phyloP scores from a whole-genome alignment of 2,888 invertebrate genomes.

The Biston stratarius region DNA sequence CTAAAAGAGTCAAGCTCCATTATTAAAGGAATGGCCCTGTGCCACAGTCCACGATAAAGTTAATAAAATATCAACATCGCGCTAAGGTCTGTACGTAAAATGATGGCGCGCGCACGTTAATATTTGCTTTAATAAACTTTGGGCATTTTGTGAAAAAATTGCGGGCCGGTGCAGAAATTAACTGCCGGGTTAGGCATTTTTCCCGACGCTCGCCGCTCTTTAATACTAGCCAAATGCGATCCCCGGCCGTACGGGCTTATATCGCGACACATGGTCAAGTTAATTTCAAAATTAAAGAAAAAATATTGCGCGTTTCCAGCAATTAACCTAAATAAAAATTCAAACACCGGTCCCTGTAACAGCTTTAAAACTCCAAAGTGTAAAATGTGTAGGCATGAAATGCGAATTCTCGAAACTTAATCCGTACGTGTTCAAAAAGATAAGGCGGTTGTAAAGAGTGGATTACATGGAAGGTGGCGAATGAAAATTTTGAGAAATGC shows the following conservation, averaged over 20 bases:
- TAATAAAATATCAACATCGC: constrained; percentile 82
- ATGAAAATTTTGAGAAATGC: constrained; percentile 66
- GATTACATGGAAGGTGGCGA: constrained; percentile 62
- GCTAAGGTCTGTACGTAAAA: constrained; percentile 71
- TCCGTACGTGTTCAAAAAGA: constrained; percentile 55
- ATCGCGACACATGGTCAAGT: constrained; percentile 69
- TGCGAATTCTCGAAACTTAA: constrained; percentile 58
- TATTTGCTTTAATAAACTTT: constrained; percentile 78
- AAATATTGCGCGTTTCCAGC: constrained; percentile 58
- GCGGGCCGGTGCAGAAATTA: constrained; percentile 69
- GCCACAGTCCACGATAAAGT: constrained; percentile 70
- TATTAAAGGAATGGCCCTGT: constrained; percentile 68
- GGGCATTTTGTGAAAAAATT: constrained; percentile 73
- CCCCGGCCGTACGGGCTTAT: constrained; percentile 62
- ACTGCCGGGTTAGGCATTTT: constrained; percentile 74
- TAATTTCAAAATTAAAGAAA: constrained; percentile 74
- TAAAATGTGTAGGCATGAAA: constrained; percentile 36
- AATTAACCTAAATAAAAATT: constrained; percentile 65
- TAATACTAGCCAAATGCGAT: constrained; percentile 71
- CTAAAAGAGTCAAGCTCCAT: constrained; percentile 76
- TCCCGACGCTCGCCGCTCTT: constrained; percentile 57
- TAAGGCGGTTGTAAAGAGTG: constrained; percentile 59
- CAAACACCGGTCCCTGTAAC: constrained; percentile 50
- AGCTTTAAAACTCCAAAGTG: constrained; percentile 50
- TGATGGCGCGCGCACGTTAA: constrained; percentile 70